Conservation (phyloP, 2,113 vertebrate species). For the Pollachius pollachius region DNA sequence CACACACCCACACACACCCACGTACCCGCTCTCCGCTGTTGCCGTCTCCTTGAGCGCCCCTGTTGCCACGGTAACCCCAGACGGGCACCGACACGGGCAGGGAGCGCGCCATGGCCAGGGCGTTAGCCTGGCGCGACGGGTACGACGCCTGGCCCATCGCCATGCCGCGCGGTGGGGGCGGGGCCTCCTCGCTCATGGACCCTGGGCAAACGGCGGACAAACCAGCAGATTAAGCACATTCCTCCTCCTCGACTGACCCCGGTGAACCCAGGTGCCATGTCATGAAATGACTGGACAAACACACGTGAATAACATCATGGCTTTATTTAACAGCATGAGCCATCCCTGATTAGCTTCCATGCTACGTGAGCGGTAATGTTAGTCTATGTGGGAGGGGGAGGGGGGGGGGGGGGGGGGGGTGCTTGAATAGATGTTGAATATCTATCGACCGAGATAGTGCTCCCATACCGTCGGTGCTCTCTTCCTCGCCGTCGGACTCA, state of each 20-base stretch:
- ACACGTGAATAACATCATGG: no score
- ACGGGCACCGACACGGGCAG: conserved; percentile 86
- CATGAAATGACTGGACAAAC: no score
- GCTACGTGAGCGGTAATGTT: no score
- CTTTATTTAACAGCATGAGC: no score
- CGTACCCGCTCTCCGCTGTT: conserved; percentile 76
- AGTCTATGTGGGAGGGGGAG: no score
- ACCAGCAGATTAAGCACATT: not conserved
- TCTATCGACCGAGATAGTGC: not conserved
- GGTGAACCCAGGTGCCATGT: no score
- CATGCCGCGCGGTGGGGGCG: conserved; percentile 67
- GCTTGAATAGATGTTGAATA: no score
- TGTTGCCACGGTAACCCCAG: conserved; percentile 81
- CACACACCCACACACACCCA: not conserved
- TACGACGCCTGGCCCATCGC: conserved; percentile 58
- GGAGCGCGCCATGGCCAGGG: conserved; percentile 81
- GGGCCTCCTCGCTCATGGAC: conserved; percentile 83
- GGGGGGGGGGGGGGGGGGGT: no score
- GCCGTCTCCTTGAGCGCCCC: conserved; percentile 74
- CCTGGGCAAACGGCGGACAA: conserved; percentile 39
- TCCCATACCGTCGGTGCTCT: conserved; percentile 80
- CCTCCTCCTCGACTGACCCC: no score
- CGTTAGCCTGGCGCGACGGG: conserved; percentile 61
- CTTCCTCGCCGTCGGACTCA: conserved; percentile 81
- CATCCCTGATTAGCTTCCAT: no score